Percentiles rank a stretch among this genome's conserved stretches.
Conservation (phyloP, 2,888 invertebrate genomes). For the Platerodrilus igneus region DNA sequence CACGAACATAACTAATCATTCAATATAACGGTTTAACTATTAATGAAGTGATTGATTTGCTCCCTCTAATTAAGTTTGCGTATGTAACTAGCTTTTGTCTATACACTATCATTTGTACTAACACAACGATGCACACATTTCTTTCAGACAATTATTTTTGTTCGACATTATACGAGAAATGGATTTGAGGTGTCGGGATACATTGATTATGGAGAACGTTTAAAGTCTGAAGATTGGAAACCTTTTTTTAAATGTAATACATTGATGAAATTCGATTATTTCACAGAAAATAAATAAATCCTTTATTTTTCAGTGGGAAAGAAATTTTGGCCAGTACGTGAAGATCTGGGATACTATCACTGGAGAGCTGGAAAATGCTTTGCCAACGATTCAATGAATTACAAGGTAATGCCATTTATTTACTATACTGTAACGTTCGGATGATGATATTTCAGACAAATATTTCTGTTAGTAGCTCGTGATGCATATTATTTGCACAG, state of each 20-base stretch:
- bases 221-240: slow-evolving; percentile 70
- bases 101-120: too few relatives aligned
- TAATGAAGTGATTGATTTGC: too few relatives aligned
- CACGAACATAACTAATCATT: too few relatives aligned
- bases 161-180: slow-evolving; percentile 62
- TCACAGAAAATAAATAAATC: too few relatives aligned
- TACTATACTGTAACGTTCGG: too few relatives aligned
- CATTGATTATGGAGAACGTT: slow-evolving; percentile 72
- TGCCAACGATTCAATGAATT: slow-evolving; percentile 73
- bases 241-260: slow-evolving; percentile 60
- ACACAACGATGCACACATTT: too few relatives aligned
- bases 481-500: too few relatives aligned
- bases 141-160: slow-evolving; percentile 70
- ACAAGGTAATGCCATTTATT: slow-evolving; percentile 63
- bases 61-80: not conserved
- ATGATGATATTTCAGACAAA: too few relatives aligned
- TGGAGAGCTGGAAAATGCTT: slow-evolving; percentile 67
- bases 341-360: slow-evolving; percentile 73
- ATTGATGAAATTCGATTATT: not conserved
- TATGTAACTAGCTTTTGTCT: not conserved
- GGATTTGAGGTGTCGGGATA: slow-evolving; percentile 82
- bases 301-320: slow-evolving; percentile 39
- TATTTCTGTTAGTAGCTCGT: too few relatives aligned
- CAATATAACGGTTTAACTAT: too few relatives aligned
- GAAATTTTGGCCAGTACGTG: slow-evolving; percentile 60